phyloP scores from a whole-genome alignment of 1,140 invertebrate species.

The Aporrectodea caliginosa region DNA sequence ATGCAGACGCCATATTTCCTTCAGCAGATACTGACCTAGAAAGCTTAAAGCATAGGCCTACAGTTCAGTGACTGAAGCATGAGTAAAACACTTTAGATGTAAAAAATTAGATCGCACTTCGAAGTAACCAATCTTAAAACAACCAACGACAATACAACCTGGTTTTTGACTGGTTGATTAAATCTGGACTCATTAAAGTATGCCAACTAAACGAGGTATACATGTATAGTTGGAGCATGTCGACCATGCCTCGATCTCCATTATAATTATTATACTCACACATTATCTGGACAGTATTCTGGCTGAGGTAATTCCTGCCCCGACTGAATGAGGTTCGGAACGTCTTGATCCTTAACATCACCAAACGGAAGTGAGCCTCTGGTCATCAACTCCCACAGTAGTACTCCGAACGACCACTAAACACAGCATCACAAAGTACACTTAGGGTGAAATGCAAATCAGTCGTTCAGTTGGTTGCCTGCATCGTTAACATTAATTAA shows the following conservation, averaged over 20 bases:
- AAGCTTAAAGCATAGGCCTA: too few relatives aligned
- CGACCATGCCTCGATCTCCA: too few relatives aligned
- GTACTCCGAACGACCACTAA: slow-evolving; percentile 91
- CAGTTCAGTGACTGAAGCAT: too few relatives aligned
- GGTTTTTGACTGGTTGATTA: background rate
- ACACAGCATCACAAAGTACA: background rate
- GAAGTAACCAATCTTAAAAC: background rate
- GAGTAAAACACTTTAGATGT: too few relatives aligned
- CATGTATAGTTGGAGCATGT: too few relatives aligned
- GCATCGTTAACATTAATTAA: too few relatives aligned
- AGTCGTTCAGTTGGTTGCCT: too few relatives aligned
- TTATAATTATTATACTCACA: slow-evolving; percentile 25
- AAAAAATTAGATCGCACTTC: background rate
- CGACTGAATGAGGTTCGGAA: background rate
- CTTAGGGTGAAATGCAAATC: too few relatives aligned
- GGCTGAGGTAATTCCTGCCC: slow-evolving; percentile 64
- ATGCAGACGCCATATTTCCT: too few relatives aligned
- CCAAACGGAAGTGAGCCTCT: slow-evolving; percentile 91
- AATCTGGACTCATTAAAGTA: background rate
- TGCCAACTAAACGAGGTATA: too few relatives aligned
- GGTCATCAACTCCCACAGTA: slow-evolving; percentile 95
- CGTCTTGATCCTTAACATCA: slow-evolving; percentile 89
- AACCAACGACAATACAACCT: background rate
- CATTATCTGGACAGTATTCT: slow-evolving; percentile 72
- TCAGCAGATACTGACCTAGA: too few relatives aligned